Base-by-base conservation (phyloP, 2,113 vertebrate species). In the Passer montanus region DNA sequence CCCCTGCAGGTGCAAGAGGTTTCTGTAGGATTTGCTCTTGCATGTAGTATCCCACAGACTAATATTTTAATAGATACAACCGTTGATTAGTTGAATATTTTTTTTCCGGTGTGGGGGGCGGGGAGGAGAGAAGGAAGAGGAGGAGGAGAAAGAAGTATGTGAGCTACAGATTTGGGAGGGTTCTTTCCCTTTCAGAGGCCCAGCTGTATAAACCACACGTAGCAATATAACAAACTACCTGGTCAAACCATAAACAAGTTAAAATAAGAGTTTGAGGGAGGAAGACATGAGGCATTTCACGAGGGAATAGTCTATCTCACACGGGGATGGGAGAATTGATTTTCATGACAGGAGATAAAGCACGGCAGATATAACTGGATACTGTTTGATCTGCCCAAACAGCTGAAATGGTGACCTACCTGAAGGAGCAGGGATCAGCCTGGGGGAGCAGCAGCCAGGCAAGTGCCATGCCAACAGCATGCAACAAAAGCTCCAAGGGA, bases 1-100 rank as follows among this genome's bases (percentile, higher is more conserved):
- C 94, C 94, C 95, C 94, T 95, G 95, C 93, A 94, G 90, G 90
- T 94, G 94, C 92, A 96, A 94, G 74, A 94, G 63, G 81, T 64
- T 95, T 96, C 94, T 90, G 88, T 55, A 95, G 86, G 94, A 87
- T 95, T 92, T 93, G 80, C 75, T 94, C 79, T 91, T 94, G 88
- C 63, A 21, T 60, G 73, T 77, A 69, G 92, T 82, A 84, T 92
- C 91, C 88, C 85, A 95, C 95, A 82, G 62, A 93, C 87, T 94
- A 81, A 74, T 44, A 62, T 84, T 93, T 91, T 84, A 89, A 93
- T 68, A 84, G 39, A 92, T 84, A 82, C 92, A 88, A 91, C 50
- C 28, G 84, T 58, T 86, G 85, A 93, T 93, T 86, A 81, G 78
- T 74, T 67, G 75, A 90, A 10, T 35, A 0, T 35, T 90, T 85